These are phyloP conservation scores for Polypterus bichir DNA, from an alignment of 2,113 vertebrate species.

Conservation along the genomic window DNA sequence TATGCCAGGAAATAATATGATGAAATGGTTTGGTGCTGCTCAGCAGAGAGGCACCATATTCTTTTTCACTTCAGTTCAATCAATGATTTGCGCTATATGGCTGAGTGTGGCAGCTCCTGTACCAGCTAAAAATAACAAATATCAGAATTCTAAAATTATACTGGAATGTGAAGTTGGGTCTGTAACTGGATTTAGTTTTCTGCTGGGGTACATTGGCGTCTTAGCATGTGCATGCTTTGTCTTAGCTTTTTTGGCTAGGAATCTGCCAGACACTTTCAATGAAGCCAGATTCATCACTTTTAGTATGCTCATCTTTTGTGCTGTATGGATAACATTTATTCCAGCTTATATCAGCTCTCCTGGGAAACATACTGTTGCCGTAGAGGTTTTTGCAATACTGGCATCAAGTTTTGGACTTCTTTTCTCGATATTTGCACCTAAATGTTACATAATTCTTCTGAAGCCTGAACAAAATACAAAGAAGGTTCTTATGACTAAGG, in stretches of 20 bases:
- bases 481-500: conserved; percentile 29
- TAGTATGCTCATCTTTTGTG: conserved; percentile 53
- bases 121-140: neutral
- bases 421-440: conserved; percentile 40
- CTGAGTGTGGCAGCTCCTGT: neutral
- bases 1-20: conserved; percentile 9
- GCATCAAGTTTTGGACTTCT: conserved; percentile 49
- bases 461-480: conserved; percentile 48
- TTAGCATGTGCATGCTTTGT: conserved; percentile 30
- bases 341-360: conserved; percentile 49
- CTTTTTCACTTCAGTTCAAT: conserved; percentile 3
- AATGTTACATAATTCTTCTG: conserved; percentile 47
- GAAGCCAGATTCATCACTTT: conserved; percentile 43
- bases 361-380: conserved; percentile 43
- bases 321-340: conserved; percentile 42
- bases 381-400: conserved; percentile 48
- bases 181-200: conserved; percentile 18
- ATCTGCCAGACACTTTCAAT: conserved; percentile 37
- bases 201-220: conserved; percentile 32
- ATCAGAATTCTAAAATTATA: conserved; percentile 20
- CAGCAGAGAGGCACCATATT: conserved; percentile 12
- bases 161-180: conserved; percentile 29
- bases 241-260: conserved; percentile 33
- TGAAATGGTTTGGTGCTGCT: conserved; percentile 9
- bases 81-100: conserved; percentile 6